Evolutionary conservation across 2,888 invertebrate species (phyloP).

Genomic region (Macropis europaea): DNA sequence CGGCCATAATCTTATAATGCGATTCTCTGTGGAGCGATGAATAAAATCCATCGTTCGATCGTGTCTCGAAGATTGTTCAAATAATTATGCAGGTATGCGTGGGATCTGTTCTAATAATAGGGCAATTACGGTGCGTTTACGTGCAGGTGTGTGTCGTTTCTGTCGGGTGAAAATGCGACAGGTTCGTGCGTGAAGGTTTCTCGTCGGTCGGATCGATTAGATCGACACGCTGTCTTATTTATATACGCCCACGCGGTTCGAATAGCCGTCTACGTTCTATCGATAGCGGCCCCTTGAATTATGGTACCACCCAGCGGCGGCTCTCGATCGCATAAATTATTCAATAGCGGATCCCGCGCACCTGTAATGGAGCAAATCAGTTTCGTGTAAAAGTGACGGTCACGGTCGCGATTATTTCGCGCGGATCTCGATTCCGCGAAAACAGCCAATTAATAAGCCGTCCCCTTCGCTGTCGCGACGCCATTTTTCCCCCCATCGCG

Average conservation of each 20-base stretch:
- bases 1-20: no score
- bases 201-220: slow-evolving; percentile 54
- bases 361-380: slow-evolving; percentile 61
- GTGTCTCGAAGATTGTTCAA: no score
- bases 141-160: no score
- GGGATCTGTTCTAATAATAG: no score
- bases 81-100: no score
- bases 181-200: slow-evolving; percentile 32
- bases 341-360: slow-evolving; percentile 53
- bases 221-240: slow-evolving; percentile 62
- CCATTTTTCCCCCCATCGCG: slow-evolving; percentile 20
- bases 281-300: slow-evolving; percentile 62
- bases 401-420: slow-evolving; percentile 50
- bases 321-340: slow-evolving; percentile 63
- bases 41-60: no score
- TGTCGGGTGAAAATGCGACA: no score
- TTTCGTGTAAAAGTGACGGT: slow-evolving; percentile 55
- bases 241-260: slow-evolving; percentile 55
- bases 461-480: not conserved
- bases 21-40: no score
- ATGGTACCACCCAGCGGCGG: slow-evolving; percentile 62
- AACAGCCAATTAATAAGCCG: slow-evolving; percentile 15
- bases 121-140: no score
- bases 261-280: slow-evolving; percentile 50
- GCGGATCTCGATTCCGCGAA: slow-evolving; percentile 32